Conservation (phyloP, 2,113 vertebrate genomes). For the Platichthys flesus region DNA sequence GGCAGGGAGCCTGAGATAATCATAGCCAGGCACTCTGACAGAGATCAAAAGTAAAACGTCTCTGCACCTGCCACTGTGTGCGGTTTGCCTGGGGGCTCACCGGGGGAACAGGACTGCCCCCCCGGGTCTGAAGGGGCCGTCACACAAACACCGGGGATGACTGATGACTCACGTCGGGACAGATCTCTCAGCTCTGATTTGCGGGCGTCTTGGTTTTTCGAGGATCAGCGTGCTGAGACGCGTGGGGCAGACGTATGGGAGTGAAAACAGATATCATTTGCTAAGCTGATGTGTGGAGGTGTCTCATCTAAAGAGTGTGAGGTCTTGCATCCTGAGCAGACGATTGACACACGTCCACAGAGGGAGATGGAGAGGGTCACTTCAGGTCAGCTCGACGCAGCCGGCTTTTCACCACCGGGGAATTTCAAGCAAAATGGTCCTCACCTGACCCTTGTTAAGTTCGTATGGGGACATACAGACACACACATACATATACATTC, state of each 20-base stretch:
- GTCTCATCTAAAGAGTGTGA: constrained; percentile 31
- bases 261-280: constrained; percentile 20
- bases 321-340: constrained; percentile 28
- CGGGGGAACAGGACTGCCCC: constrained; percentile 23
- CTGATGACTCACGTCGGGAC: constrained; percentile 8
- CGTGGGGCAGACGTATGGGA: constrained; percentile 1
- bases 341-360: background rate
- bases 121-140: constrained; percentile 19
- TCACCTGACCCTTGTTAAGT: background rate
- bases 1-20: constrained; percentile 65
- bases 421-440: constrained; percentile 1
- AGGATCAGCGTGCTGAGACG: background rate
- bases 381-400: constrained; percentile 5
- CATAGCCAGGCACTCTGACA: constrained; percentile 61
- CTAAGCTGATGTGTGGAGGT: constrained; percentile 22
- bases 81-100: constrained; percentile 23
- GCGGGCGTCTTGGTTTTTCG: background rate
- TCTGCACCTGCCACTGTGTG: constrained; percentile 71
- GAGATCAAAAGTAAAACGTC: constrained; percentile 77
- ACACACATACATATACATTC: background rate
- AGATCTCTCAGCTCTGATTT: constrained; percentile 31
- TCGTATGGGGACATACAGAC: constrained; percentile 1
- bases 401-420: background rate
- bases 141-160: constrained; percentile 11
- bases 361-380: background rate